A percentile compares a stretch with the other conserved stretches of the same genome.
These are phyloP conservation scores for Ophioninae sp. DNA, from an alignment of 2,888 invertebrate species.

Conservation along the genomic window DNA sequence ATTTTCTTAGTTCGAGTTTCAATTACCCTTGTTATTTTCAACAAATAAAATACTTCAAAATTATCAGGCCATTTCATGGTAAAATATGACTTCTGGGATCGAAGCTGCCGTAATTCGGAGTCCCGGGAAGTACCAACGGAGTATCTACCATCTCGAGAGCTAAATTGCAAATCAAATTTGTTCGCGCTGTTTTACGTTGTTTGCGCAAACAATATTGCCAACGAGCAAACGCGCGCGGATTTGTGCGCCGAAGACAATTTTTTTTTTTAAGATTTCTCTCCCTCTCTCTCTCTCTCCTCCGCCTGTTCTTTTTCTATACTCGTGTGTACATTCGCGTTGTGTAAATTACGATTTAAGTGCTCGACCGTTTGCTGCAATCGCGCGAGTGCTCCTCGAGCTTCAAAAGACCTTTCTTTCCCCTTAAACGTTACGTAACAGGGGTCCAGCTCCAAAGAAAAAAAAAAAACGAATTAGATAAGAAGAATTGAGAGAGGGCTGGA, in stretches of 20 bases:
- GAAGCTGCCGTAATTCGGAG: not conserved
- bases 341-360: slow-evolving; percentile 56
- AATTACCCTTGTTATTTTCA: too few species aligned
- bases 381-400: slow-evolving; percentile 13
- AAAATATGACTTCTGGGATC: not conserved
- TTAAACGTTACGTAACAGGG: not conserved
- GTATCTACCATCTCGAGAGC: not conserved
- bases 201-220: slow-evolving; percentile 43
- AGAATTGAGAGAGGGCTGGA: not conserved
- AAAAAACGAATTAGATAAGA: not conserved
- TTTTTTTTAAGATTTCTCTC: slow-evolving; percentile 33
- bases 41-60: not conserved
- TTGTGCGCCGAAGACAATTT: slow-evolving; percentile 37
- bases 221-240: slow-evolving; percentile 23
- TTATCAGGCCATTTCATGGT: not conserved
- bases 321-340: slow-evolving; percentile 36
- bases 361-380: slow-evolving; percentile 37
- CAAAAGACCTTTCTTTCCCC: not conserved
- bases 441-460: not conserved
- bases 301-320: not conserved
- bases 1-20: too few species aligned
- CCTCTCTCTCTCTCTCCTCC: not conserved
- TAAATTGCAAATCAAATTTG: slow-evolving; percentile 38
- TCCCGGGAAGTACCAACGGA: not conserved
- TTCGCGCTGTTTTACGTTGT: slow-evolving; percentile 38